Percentiles rank a stretch among this genome's conserved stretches.
These are phyloP conservation scores for Microplitis deprimator DNA, from an alignment of 2,888 invertebrate genomes.

Conservation along the genomic window DNA sequence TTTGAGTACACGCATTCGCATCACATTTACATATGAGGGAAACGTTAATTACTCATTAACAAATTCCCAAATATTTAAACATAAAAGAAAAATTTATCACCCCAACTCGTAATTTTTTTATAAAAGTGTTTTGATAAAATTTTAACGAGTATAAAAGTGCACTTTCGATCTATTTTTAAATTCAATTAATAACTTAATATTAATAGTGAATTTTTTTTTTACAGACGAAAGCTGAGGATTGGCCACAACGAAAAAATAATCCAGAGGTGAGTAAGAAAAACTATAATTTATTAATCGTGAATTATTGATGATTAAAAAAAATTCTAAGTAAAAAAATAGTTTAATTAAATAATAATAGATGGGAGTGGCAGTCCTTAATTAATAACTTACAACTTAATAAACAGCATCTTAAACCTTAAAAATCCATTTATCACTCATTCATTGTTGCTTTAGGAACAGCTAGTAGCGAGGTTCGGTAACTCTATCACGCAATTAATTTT, in stretches of 20 bases:
- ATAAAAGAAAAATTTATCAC: conserved; percentile 13
- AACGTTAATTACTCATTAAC: conserved; percentile 16
- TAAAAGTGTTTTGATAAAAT: background rate
- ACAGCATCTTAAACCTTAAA: conserved; percentile 59
- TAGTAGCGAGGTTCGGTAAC: conserved; percentile 71
- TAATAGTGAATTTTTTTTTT: conserved; percentile 8
- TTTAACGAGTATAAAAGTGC: conserved; percentile 23
- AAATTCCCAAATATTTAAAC: background rate
- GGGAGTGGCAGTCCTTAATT: background rate
- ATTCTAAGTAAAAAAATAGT: too few relatives aligned
- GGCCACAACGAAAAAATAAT: too few relatives aligned
- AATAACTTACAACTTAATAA: conserved; percentile 37
- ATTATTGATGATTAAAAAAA: too few relatives aligned
- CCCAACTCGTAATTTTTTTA: background rate
- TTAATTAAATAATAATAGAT: background rate
- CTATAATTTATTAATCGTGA: too few relatives aligned
- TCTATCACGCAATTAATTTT: conserved; percentile 66
- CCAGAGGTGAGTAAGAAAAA: too few relatives aligned
- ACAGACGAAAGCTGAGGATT: background rate
- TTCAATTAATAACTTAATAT: conserved; percentile 13
- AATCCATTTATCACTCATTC: conserved; percentile 68
- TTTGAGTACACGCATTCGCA: conserved; percentile 48
- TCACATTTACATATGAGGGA: conserved; percentile 29
- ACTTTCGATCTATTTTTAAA: conserved; percentile 11
- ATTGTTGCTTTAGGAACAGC: conserved; percentile 71